Percentiles rank a stretch among this genome's conserved stretches.
Evolutionary conservation across 2,888 invertebrate species (phyloP).

Genomic region (Synanthedon formicaeformis): DNA sequence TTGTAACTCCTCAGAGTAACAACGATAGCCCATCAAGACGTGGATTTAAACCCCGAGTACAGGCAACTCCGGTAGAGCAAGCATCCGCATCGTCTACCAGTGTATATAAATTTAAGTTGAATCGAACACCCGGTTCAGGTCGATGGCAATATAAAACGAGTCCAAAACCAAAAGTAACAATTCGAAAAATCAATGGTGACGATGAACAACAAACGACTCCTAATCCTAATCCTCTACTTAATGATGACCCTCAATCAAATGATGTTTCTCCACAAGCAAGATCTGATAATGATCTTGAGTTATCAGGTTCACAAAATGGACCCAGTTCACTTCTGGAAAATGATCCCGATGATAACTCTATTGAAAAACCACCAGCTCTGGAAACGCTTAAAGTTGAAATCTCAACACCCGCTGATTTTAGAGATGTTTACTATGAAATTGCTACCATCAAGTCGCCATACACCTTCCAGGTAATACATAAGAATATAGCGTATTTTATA

Average conservation of each 20-base stretch:
- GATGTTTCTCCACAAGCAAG: constrained; percentile 69
- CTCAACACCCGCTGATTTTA: constrained; percentile 87
- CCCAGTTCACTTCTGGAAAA: constrained; percentile 73
- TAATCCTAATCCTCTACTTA: constrained; percentile 43
- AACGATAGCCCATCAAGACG: constrained; percentile 63
- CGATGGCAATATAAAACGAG: constrained; percentile 94
- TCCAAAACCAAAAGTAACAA: constrained; percentile 86
- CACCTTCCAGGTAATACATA: constrained; percentile 80
- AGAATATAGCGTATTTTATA: constrained; percentile 10
- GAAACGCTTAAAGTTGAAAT: constrained; percentile 91
- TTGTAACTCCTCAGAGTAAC: constrained; percentile 49
- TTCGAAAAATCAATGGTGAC: constrained; percentile 76
- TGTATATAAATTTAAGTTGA: constrained; percentile 84
- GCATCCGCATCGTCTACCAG: constrained; percentile 67
- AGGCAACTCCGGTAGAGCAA: constrained; percentile 68
- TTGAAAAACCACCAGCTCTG: constrained; percentile 74
- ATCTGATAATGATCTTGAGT: constrained; percentile 76
- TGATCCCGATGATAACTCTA: constrained; percentile 74
- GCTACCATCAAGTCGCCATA: constrained; percentile 92
- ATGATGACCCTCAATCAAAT: constrained; percentile 57
- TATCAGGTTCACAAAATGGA: constrained; percentile 77
- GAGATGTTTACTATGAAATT: constrained; percentile 88
- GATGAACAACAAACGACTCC: constrained; percentile 63
- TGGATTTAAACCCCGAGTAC: constrained; percentile 78
- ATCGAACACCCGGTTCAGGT: constrained; percentile 84